phyloP scores from a whole-genome alignment of 2,888 invertebrate genomes.

The Petrophora chlorosata region DNA sequence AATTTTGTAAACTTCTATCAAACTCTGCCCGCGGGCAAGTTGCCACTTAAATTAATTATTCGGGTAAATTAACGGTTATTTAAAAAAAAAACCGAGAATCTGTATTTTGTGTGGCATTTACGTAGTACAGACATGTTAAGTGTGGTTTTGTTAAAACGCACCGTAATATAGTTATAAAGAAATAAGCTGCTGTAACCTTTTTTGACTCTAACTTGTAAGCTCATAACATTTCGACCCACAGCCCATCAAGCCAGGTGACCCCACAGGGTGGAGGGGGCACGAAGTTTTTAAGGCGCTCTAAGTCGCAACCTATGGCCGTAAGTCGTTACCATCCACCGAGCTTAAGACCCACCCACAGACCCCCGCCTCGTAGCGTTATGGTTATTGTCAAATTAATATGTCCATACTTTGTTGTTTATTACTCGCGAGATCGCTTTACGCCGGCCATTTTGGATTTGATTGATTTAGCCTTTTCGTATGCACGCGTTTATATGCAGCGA shows the following conservation, averaged over 20 bases:
- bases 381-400: conserved; percentile 63
- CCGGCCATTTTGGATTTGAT: conserved; percentile 47
- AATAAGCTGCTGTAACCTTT: conserved; percentile 11
- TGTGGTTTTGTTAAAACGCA: no score
- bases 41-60: conserved; percentile 14
- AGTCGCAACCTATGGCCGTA: conserved; percentile 29
- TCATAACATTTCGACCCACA: conserved; percentile 4
- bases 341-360: conserved; percentile 21
- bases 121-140: no score
- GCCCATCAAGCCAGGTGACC: conserved; percentile 38
- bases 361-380: conserved; percentile 38
- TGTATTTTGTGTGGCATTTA: no score
- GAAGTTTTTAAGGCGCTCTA: conserved; percentile 47
- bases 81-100: no score
- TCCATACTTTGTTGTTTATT: conserved; percentile 66
- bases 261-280: conserved; percentile 37
- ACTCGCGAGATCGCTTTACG: conserved; percentile 49
- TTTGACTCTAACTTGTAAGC: conserved; percentile 2
- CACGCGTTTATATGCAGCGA: conserved; percentile 18
- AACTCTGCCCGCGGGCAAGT: background rate
- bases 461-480: conserved; percentile 39
- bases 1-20: background rate
- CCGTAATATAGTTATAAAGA: background rate
- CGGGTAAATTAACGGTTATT: no score
- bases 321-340: conserved; percentile 18